Percentiles rank a stretch among this genome's conserved stretches.
These are phyloP conservation scores for Atethmia centrago DNA, from an alignment of 2,888 invertebrate genomes.

Conservation along the genomic window DNA sequence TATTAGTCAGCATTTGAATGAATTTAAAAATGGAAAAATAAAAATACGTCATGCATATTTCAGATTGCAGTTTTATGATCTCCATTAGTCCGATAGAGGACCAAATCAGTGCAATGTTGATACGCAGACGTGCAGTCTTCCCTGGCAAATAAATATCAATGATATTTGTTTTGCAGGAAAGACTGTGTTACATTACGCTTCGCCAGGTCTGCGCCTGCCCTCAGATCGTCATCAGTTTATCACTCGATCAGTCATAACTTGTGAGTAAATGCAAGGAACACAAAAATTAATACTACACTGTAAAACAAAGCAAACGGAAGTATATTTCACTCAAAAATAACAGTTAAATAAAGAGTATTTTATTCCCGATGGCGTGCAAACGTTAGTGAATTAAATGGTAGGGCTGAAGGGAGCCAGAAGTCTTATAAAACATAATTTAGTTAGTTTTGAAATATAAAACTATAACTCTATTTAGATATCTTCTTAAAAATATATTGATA, in stretches of 20 bases:
- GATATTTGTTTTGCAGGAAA: background rate
- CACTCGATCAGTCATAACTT: slow-evolving; percentile 6
- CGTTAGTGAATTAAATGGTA: slow-evolving; percentile 17
- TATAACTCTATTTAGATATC: slow-evolving; percentile 35
- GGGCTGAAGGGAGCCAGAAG: slow-evolving; percentile 49
- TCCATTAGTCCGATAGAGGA: background rate
- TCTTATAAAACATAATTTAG: slow-evolving; percentile 13
- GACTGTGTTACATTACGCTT: background rate
- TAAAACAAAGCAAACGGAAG: slow-evolving; percentile 31
- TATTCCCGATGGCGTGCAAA: slow-evolving; percentile 19
- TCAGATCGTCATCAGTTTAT: background rate
- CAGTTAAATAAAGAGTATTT: slow-evolving; percentile 20
- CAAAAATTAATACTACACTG: slow-evolving; percentile 37
- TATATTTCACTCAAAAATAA: slow-evolving; percentile 40
- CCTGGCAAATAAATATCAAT: no score
- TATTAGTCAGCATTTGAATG: background rate
- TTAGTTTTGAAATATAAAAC: slow-evolving; percentile 29
- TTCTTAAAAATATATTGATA: slow-evolving; percentile 49
- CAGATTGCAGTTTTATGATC: background rate
- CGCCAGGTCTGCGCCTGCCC: no score
- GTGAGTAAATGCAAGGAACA: slow-evolving; percentile 40
- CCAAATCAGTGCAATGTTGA: background rate
- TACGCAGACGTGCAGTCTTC: no score
- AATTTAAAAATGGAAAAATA: no score
- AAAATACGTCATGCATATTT: background rate